These are phyloP conservation scores for Pempheris klunzingeri DNA, from an alignment of 2,797 vertebrate species.

Conservation along the genomic window DNA sequence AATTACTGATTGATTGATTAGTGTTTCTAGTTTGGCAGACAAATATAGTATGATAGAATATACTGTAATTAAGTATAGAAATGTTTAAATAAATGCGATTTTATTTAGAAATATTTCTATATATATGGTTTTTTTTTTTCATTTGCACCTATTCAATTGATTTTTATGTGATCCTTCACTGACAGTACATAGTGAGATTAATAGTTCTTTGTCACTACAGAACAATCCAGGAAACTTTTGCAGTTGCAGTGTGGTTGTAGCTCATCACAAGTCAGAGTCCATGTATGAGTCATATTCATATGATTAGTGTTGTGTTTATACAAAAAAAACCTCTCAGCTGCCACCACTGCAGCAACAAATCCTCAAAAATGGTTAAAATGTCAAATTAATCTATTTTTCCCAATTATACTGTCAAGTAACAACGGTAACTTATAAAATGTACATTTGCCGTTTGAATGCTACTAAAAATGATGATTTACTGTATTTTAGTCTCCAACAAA, in stretches of 20 bases:
- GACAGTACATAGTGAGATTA: not conserved
- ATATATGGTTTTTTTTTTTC: no score
- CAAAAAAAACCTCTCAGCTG: not conserved
- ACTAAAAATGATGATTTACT: not conserved
- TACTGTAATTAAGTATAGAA: not conserved
- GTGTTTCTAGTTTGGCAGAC: not conserved
- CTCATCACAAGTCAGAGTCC: conserved; percentile 9
- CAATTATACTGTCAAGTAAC: not conserved
- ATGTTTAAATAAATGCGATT: not conserved
- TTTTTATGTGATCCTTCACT: not conserved
- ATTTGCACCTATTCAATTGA: not conserved
- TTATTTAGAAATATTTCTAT: not conserved
- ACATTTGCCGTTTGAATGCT: not conserved
- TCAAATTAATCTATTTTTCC: not conserved
- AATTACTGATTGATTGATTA: no score
- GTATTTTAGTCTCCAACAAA: no score
- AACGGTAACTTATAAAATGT: not conserved
- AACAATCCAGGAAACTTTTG: not conserved
- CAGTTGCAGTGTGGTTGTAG: not conserved
- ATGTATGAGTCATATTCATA: conserved; percentile 14
- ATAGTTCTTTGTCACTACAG: rapidly evolving
- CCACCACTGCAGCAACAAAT: no score
- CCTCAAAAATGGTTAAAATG: no score
- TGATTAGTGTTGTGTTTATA: conserved; percentile 1
- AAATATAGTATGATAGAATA: no score